Percentiles rank a stretch among this genome's conserved stretches.
phyloP scores from a whole-genome alignment of 2,888 invertebrate genomes.

The Calliphora vomitoria region DNA sequence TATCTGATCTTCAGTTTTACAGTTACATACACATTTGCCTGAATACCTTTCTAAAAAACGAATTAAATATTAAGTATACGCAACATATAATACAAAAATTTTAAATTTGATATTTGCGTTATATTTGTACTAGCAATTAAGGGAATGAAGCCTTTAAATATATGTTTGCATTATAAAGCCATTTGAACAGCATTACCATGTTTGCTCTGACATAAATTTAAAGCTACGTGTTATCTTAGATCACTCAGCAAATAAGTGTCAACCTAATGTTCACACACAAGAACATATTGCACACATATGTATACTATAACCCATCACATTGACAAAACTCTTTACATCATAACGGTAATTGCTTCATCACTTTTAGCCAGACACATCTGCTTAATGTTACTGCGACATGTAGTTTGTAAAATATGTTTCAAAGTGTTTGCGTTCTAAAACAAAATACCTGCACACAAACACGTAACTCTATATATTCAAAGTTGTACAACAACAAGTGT shows the following conservation, averaged over 20 bases:
- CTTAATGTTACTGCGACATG: slow-evolving; percentile 6
- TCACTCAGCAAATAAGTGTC: neutral
- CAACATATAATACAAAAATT: no score
- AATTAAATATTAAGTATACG: no score
- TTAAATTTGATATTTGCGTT: no score
- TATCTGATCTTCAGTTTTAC: no score
- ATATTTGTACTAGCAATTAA: no score
- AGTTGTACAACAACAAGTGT: neutral
- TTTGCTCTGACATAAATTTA: no score
- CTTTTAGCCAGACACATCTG: slow-evolving; percentile 42
- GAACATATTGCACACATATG: neutral
- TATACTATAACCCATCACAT: neutral
- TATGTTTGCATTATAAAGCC: no score
- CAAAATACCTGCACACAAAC: neutral
- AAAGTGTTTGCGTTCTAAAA: slow-evolving; percentile 1
- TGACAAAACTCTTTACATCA: slow-evolving; percentile 41
- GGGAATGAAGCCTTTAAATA: no score
- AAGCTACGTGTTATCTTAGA: no score
- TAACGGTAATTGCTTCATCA: slow-evolving; percentile 58
- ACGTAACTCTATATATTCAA: neutral
- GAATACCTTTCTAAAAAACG: no score
- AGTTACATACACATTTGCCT: no score
- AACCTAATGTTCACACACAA: neutral
- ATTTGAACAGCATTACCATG: no score
- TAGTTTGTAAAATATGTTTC: neutral